Evolutionary conservation across 2,888 invertebrate genomes (phyloP), one percentile per base, ranked within the genome.

Genomic region (Drosophila nr. perissopoda): DNA sequence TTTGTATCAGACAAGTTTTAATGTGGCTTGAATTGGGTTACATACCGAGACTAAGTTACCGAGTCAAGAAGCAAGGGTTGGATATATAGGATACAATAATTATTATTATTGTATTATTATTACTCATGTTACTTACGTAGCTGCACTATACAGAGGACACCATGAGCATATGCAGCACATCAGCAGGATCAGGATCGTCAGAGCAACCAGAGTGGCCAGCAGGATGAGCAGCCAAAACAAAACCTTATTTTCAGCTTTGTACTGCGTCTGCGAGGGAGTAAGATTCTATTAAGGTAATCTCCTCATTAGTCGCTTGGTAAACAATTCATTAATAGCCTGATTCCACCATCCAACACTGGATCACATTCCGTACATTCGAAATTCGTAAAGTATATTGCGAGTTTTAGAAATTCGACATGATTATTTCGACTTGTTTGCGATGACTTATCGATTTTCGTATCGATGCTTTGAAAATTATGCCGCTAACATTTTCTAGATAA

Each of bases 91-190:
- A 38, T n/a, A 49, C 29, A 45, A 33, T 5, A 31, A 18, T 45
- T 16, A 0, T 25, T 8, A 36, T 38, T 13, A 38, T 45, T 21
- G 0, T 0, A 36, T 38, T 11, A 38, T 45, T 21, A 0, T 1
- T 16, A 11, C 3, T 51, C 8, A 31, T 31, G 7, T 33, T 51
- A 85, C 91, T 92, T 94, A 95, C 95, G 96, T 95, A 60, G 96
- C 95, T 61, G 96, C 96, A 93, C 95, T 96, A 87, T 96, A 97
- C 60, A 97, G 94, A n/a, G 97, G 97, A 90, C 97, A 97, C 87
- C 96, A 96, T 83, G 96, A 96, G 91, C 97, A 97, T 76, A 97
- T 96, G 90, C 97, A 97, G 93, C 97, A 98, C 70, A 97, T 94
- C 74, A 97, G 95, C 57, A 97, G 94, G 61, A 96, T 94, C 68